Percentiles rank a stretch among this genome's conserved stretches.
Conservation (phyloP, 2,888 invertebrate genomes). For the Watsonalla binaria region DNA sequence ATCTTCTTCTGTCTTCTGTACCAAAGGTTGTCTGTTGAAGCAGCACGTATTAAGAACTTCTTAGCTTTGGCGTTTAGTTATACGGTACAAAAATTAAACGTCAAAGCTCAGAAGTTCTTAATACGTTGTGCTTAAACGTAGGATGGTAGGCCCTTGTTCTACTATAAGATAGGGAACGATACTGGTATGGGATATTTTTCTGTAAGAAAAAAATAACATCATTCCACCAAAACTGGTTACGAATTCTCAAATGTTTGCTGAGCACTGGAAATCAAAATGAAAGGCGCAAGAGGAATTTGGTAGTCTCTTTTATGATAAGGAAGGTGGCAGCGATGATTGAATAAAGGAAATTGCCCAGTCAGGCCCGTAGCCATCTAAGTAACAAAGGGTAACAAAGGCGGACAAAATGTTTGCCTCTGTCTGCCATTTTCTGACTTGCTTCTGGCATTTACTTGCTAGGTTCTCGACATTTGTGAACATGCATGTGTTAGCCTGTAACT, state of each 20-base stretch:
- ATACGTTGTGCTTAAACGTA: no score
- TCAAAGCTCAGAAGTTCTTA: no score
- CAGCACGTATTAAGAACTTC: no score
- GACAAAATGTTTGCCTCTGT: conserved; percentile 42
- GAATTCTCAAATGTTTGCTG: no score
- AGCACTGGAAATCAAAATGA: background rate
- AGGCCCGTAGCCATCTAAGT: conserved; percentile 18
- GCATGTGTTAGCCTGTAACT: conserved; percentile 1
- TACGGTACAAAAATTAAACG: no score
- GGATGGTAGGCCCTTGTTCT: no score
- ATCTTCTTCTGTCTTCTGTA: no score
- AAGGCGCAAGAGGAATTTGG: background rate
- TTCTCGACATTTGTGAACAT: conserved; percentile 6
- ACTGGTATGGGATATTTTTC: no score
- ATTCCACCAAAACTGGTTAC: no score
- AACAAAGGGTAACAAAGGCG: conserved; percentile 23
- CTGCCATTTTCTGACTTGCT: conserved; percentile 41
- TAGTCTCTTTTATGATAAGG: conserved; percentile 7
- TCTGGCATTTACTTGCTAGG: conserved; percentile 34
- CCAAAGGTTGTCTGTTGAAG: no score
- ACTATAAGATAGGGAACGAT: no score
- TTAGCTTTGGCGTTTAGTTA: no score
- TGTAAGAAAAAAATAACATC: background rate
- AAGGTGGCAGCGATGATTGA: conserved; percentile 20
- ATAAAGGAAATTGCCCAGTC: conserved; percentile 22